Percentiles rank a stretch among this genome's conserved stretches.
phyloP scores from a whole-genome alignment of 1,140 invertebrate species.

The Cherax destructor region DNA sequence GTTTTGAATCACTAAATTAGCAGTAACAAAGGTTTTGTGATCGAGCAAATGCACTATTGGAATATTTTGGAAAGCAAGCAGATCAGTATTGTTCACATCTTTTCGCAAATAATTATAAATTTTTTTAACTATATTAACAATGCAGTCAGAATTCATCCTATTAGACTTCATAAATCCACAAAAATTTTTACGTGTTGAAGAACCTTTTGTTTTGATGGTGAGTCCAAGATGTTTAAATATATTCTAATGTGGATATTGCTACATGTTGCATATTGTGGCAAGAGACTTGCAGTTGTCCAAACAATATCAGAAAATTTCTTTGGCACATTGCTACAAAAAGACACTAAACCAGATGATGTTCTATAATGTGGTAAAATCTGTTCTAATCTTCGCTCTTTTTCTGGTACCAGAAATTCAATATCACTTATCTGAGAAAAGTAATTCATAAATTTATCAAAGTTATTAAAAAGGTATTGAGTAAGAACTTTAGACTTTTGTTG shows the following conservation, averaged over 20 bases:
- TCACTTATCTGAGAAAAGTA: neutral
- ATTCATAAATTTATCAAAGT: neutral
- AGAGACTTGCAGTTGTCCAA: slow-evolving; percentile 30
- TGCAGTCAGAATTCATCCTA: neutral
- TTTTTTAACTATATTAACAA: slow-evolving; percentile 15
- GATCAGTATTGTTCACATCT: neutral
- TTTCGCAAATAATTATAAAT: slow-evolving; percentile 25
- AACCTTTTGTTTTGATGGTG: neutral
- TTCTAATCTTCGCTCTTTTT: neutral
- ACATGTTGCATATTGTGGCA: slow-evolving; percentile 1
- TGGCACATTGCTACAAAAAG: neutral
- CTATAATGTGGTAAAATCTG: slow-evolving; percentile 16
- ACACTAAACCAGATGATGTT: slow-evolving; percentile 22
- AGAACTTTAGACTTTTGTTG: slow-evolving; percentile 26
- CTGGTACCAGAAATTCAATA: slow-evolving; percentile 37
- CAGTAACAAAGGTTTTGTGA: slow-evolving; percentile 1
- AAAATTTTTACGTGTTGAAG: slow-evolving; percentile 10
- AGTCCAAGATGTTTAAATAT: neutral
- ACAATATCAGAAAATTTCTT: slow-evolving; percentile 4
- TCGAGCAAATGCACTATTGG: slow-evolving; percentile 21
- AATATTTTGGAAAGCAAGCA: neutral
- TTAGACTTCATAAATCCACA: neutral
- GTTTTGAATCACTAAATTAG: slow-evolving; percentile 4
- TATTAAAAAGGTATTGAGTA: neutral
- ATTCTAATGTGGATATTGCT: neutral